These are phyloP conservation scores for Pachyrhynchus sulphureomaculatus DNA, from an alignment of 1,140 invertebrate genomes.

Conservation along the genomic window DNA sequence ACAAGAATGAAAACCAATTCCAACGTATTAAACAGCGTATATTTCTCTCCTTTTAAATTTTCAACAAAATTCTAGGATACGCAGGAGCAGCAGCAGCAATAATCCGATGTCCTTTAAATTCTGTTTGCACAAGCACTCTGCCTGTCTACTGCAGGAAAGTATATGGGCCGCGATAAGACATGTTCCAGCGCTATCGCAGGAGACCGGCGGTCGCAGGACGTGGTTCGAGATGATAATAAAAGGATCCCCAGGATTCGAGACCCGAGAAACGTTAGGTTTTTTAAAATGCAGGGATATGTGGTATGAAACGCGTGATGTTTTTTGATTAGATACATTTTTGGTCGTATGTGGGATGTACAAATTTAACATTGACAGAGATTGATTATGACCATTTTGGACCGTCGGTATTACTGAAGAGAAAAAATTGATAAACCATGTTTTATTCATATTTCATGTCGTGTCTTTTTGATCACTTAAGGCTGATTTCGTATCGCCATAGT, in stretches of 20 bases:
- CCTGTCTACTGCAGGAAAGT: conserved; percentile 26
- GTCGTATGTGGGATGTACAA: too few relatives aligned
- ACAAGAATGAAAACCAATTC: too few relatives aligned
- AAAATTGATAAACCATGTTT: too few relatives aligned
- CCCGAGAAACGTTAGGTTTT: conserved; percentile 19
- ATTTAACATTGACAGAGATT: background rate
- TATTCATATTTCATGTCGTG: too few relatives aligned
- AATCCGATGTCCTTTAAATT: conserved; percentile 12
- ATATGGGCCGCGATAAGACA: conserved; percentile 39
- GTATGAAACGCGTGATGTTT: background rate
- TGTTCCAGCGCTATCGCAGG: conserved; percentile 34
- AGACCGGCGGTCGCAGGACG: conserved; percentile 15
- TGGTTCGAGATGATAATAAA: conserved; percentile 23
- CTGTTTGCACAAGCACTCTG: conserved; percentile 25
- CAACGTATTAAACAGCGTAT: too few relatives aligned
- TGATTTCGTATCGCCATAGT: too few relatives aligned
- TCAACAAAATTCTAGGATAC: background rate
- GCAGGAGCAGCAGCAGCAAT: background rate
- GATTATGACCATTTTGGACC: too few relatives aligned
- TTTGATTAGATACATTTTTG: background rate
- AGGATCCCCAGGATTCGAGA: background rate
- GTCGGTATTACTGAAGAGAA: too few relatives aligned
- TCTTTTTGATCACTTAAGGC: too few relatives aligned
- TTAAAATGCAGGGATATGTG: conserved; percentile 18
- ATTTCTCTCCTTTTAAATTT: background rate